These are phyloP conservation scores for Phortica variegata DNA, from an alignment of 1,140 invertebrate species.

Conservation along the genomic window DNA sequence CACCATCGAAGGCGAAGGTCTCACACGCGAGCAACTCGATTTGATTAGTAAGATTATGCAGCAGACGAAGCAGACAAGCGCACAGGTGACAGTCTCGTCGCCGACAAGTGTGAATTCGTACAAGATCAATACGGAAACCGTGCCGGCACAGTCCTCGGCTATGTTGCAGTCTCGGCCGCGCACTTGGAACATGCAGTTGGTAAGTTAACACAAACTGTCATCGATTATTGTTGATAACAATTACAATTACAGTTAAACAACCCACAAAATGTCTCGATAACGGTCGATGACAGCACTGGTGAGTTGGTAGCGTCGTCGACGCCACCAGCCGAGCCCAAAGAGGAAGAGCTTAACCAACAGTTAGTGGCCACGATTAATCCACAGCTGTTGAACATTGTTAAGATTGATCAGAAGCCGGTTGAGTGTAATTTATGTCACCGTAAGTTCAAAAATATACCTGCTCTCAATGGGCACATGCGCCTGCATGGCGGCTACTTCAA, in stretches of 20 bases:
- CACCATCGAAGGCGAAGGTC: conserved; percentile 62
- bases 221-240: neutral
- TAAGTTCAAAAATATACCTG: conserved; percentile 95
- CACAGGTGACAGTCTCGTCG: conserved; percentile 51
- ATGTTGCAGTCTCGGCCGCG: conserved; percentile 39
- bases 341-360: conserved; percentile 50
- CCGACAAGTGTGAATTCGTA: conserved; percentile 58
- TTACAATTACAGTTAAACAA: conserved; percentile 42
- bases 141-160: conserved; percentile 14
- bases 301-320: conserved; percentile 31
- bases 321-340: conserved; percentile 44
- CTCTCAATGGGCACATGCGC: conserved; percentile 95
- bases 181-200: conserved; percentile 59
- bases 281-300: conserved; percentile 44
- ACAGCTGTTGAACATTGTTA: conserved; percentile 58
- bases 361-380: conserved; percentile 53
- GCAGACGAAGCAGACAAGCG: conserved; percentile 64
- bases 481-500: conserved; percentile 95
- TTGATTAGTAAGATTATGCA: conserved; percentile 78
- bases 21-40: conserved; percentile 73
- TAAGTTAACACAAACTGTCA: conserved; percentile 24
- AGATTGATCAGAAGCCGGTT: conserved; percentile 74
- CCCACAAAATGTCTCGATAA: conserved; percentile 45
- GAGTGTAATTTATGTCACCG: conserved; percentile 92
- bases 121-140: conserved; percentile 41